phyloP scores from a whole-genome alignment of 2,113 vertebrate genomes.

The Xiphophorus couchianus region DNA sequence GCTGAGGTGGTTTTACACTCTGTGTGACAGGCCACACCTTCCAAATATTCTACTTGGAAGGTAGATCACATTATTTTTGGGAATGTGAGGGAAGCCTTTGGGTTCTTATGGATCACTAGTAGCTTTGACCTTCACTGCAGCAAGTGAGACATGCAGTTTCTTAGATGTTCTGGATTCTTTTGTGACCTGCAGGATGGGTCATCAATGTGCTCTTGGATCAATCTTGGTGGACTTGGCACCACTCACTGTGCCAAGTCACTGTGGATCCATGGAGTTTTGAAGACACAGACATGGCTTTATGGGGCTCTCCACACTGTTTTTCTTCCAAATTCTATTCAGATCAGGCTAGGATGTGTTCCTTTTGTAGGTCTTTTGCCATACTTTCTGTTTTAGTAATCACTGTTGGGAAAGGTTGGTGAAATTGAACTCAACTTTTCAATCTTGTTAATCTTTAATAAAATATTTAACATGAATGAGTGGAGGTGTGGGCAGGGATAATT shows the following conservation, averaged over 20 bases:
- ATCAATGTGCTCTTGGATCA: neutral
- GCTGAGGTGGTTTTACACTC: no score
- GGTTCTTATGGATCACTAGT: neutral
- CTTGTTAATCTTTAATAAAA: neutral
- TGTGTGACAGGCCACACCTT: no score
- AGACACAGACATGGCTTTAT: neutral
- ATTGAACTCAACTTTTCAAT: neutral
- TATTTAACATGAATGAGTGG: neutral
- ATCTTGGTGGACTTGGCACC: neutral
- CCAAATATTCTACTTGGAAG: neutral
- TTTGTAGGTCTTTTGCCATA: neutral
- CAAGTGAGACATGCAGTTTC: neutral
- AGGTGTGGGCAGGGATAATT: no score
- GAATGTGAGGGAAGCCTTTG: neutral
- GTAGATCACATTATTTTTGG: neutral
- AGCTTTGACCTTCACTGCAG: neutral
- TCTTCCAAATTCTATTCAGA: neutral
- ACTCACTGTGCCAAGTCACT: no score
- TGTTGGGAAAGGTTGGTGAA: neutral
- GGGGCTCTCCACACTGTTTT: neutral
- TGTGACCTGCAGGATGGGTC: neutral
- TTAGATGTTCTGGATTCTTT: neutral
- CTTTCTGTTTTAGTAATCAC: neutral
- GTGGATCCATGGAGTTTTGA: no score
- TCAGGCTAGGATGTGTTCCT: neutral